Base-by-base conservation (phyloP, 2,888 invertebrate genomes). In the Cataglyphis altisquamis region DNA sequence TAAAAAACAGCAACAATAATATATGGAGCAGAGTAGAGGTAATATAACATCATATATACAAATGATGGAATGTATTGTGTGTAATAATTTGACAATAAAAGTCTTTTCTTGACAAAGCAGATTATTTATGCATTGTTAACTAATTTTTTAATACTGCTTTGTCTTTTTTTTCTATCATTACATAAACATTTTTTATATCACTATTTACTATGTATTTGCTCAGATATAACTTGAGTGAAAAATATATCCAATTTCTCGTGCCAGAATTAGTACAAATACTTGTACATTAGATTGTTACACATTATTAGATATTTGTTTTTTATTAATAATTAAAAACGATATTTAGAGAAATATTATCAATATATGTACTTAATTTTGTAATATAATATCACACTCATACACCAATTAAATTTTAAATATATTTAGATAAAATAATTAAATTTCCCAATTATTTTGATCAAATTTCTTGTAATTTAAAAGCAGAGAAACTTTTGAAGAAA, bases 21-120 rank as follows among this genome's bases (percentile, higher is more conserved):
- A 52, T 48, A 57, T 64, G 45, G 62, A 81, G 41, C 55, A 84
- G 62, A 84, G 62, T 66, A 87, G 62, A 77, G 66, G 52, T 88
- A 88, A 87, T 66, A 82, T 70, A 29, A 10, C 21, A 15, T 67
- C 36, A 18, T 63, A 66, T 55, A 81, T 32, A 66, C 6, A 83
- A 68, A 78, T 55, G 57, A 63, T 73, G 70, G 64, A 62, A 78
- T 73, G 57, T 41, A 72, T 75, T 70, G 29, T 55, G 39, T 6
- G n/a, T 48, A 39, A 62, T 81, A 55, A 10, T 21, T 64, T 32
- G 55, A 82, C 80, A 82, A 82, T 75, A 82, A 77, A 48, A 64
- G 29, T 60, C 32, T 78, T 78, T 78, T 57, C 3, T 60, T 18
- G 36, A 70, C 21, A 45, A 80, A 80, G 60, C 60, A n/a, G 1